Evolutionary conservation across 2,113 vertebrate species (phyloP).

Genomic region (Hyla sarda): DNA sequence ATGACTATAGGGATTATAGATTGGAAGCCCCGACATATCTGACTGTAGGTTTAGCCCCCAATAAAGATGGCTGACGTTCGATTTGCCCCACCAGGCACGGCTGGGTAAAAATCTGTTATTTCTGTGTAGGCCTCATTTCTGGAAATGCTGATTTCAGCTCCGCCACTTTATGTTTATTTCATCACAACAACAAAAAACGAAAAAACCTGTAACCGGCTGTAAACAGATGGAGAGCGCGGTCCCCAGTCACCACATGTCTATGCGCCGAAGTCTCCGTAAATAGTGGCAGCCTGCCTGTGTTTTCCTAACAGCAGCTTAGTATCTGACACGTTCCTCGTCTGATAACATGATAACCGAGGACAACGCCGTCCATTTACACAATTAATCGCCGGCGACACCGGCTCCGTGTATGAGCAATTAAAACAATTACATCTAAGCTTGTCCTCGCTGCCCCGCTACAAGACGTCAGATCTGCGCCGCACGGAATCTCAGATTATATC

Average conservation of each 20-base stretch:
- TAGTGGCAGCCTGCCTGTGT: conserved; percentile 32
- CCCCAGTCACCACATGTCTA: conserved; percentile 40
- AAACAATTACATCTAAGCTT: conserved; percentile 39
- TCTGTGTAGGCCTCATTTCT: not conserved
- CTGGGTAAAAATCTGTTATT: not conserved
- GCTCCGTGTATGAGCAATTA: conserved; percentile 11
- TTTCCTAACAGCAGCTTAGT: conserved; percentile 19
- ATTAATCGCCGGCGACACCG: conserved; percentile 14
- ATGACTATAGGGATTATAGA: no score
- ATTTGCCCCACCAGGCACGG: not conserved
- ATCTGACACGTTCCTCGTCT: conserved; percentile 8
- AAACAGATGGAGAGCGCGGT: conserved; percentile 40
- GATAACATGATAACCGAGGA: conserved; percentile 39
- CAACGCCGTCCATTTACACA: conserved; percentile 20
- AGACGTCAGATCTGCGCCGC: not conserved
- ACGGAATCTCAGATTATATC: not conserved
- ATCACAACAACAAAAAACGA: not conserved
- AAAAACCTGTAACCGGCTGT: not conserved
- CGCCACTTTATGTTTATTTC: conserved; percentile 31
- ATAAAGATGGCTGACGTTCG: not conserved
- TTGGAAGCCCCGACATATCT: no score
- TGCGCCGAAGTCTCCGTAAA: not conserved
- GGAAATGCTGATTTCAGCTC: not conserved
- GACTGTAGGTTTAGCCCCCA: no score
- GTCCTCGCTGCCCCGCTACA: conserved; percentile 6